These are phyloP conservation scores for Ophion ellenae DNA, from an alignment of 2,888 invertebrate genomes.

Conservation along the genomic window DNA sequence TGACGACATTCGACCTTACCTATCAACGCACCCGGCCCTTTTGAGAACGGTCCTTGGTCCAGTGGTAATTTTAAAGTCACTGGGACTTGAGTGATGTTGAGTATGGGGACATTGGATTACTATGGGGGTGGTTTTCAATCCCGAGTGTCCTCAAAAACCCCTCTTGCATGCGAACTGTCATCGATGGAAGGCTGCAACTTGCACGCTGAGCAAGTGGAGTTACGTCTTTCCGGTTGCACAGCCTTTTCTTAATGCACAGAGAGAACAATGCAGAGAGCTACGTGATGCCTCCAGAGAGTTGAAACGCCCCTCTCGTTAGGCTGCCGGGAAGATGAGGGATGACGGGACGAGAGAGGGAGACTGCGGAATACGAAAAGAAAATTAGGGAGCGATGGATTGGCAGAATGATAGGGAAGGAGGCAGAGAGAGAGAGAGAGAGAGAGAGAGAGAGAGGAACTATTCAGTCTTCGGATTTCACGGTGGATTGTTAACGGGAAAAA, in stretches of 20 bases:
- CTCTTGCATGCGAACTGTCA: too few species aligned
- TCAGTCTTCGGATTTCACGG: slow-evolving; percentile 47
- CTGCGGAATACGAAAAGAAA: slow-evolving; percentile 13
- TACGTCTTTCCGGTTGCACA: slow-evolving; percentile 3
- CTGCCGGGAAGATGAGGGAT: slow-evolving; percentile 46
- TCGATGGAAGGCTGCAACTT: too few species aligned
- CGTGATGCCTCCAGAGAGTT: slow-evolving; percentile 29
- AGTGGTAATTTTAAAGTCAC: too few species aligned
- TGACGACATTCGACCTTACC: too few species aligned
- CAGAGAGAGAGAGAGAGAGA: background rate
- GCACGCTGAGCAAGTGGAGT: background rate
- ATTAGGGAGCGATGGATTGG: slow-evolving; percentile 7
- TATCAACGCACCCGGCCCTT: too few species aligned
- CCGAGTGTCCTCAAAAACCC: too few species aligned
- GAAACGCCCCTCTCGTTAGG: slow-evolving; percentile 49
- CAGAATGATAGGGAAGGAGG: slow-evolving; percentile 15
- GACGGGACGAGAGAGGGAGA: slow-evolving; percentile 27
- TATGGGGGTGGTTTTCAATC: too few species aligned
- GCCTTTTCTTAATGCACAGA: background rate
- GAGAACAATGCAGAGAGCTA: slow-evolving; percentile 6
- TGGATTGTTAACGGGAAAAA: slow-evolving; percentile 22
- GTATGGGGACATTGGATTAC: too few species aligned
- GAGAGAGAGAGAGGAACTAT: slow-evolving; percentile 15
- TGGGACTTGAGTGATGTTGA: too few species aligned
- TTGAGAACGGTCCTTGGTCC: too few species aligned